Evolutionary conservation across 1,140 invertebrate genomes (phyloP), one percentile per base, ranked within the genome.

Genomic region (Drosophila bocki): DNA sequence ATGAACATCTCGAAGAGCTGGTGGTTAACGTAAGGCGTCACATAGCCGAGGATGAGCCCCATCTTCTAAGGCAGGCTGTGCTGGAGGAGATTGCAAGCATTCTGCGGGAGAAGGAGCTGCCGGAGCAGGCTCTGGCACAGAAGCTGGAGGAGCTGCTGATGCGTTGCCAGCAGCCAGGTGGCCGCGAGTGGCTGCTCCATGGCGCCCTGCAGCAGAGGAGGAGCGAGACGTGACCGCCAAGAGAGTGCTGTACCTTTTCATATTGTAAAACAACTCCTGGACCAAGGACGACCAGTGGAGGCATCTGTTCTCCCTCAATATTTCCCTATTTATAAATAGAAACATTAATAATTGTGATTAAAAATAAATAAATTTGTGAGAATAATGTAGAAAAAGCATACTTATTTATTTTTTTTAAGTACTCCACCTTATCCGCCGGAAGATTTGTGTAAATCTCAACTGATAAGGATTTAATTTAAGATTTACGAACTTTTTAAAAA

Each of bases 1-100:
- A 97, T 87, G 94, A 95, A 11, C 97, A 98, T 94, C 93, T 98
- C 5, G 97, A 95, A 91, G 93, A 94, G 50, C 92, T 98, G 26
- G 97, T 98, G 93, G 54, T 54, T 2, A 79, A 68, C 33, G 78
- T 92, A 0, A 53, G 67, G 32, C 54, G 50, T 0, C 48, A 53
- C n/a, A 88, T 92, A 33, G 57, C 91, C 87, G 59, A 94, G 93
- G 77, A 95, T 96, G 39, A 94, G 88, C 78, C 91, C 75, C 68
- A 44, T 87, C 39, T 88, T 9, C 56, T 92, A 32, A 65, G 78
- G 15, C 61, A 68, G 3, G 86, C 79, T 0, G 37, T 92, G n/a
- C 59, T 54, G 7, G 17, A 58, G 0, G 75, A 92, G 69, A 86
- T 92, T 1, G 7, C 19, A 0, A 54, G 51, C 8, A 72, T 87